These are phyloP conservation scores for Ranitomeya variabilis DNA, from an alignment of 2,113 vertebrate genomes.

Conservation along the genomic window DNA sequence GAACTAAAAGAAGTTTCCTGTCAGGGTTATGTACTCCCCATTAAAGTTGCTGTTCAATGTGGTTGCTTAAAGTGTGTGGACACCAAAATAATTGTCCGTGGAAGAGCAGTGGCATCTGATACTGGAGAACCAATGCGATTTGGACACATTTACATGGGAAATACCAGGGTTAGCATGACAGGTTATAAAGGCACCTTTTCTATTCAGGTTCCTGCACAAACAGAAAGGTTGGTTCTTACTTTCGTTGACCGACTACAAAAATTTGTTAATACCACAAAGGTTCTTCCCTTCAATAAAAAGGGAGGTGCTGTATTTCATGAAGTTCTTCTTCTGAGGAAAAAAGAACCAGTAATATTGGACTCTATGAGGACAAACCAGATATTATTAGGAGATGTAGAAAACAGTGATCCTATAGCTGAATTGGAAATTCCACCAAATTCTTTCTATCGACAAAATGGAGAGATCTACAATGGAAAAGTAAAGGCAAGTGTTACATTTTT, in stretches of 20 bases:
- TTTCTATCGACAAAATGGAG: constrained; percentile 90
- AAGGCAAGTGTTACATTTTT: constrained; percentile 93
- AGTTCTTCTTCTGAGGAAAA: constrained; percentile 87
- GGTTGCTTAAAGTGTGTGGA: constrained; percentile 89
- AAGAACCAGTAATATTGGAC: constrained; percentile 81
- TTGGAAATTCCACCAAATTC: constrained; percentile 89
- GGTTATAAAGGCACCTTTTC: constrained; percentile 97
- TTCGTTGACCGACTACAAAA: constrained; percentile 95
- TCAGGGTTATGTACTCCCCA: constrained; percentile 83
- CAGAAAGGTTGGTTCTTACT: constrained; percentile 89
- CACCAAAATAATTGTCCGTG: constrained; percentile 82
- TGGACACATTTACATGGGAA: constrained; percentile 90
- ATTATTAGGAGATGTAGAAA: constrained; percentile 83
- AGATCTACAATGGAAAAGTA: constrained; percentile 86
- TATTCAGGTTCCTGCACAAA: constrained; percentile 85
- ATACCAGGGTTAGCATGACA: constrained; percentile 85
- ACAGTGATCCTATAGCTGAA: constrained; percentile 85
- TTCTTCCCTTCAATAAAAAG: constrained; percentile 89
- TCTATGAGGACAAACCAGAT: constrained; percentile 82
- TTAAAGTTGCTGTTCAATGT: constrained; percentile 82
- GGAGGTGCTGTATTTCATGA: constrained; percentile 93
- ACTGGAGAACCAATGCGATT: constrained; percentile 93
- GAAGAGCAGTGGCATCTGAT: constrained; percentile 87
- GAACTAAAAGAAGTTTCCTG: constrained; percentile 83
- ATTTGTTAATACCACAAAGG: constrained; percentile 96